These are phyloP conservation scores for Grapholita molesta DNA, from an alignment of 1,140 invertebrate genomes.

Conservation along the genomic window DNA sequence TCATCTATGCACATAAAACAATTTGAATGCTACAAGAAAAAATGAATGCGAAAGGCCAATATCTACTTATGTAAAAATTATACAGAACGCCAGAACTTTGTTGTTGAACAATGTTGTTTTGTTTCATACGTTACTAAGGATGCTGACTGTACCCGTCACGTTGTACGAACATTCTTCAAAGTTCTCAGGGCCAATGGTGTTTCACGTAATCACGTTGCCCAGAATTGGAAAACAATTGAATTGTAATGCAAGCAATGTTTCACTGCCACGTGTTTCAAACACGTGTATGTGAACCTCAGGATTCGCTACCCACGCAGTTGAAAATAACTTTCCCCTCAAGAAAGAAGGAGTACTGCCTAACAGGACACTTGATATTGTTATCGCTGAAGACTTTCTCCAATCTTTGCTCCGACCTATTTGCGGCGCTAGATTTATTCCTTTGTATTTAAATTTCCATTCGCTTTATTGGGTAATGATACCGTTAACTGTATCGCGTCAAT, in stretches of 20 bases:
- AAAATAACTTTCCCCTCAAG: neutral
- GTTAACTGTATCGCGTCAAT: neutral
- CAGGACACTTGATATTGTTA: neutral
- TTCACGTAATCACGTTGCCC: constrained; percentile 1
- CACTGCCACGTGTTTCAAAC: neutral
- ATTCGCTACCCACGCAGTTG: neutral
- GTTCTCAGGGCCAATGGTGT: neutral
- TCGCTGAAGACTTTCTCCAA: neutral
- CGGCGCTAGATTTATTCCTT: neutral
- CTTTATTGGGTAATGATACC: constrained; percentile 1
- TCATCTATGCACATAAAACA: too few relatives aligned
- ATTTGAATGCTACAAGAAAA: too few relatives aligned
- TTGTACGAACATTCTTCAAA: constrained; percentile 4
- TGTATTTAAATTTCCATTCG: neutral
- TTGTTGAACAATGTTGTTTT: too few relatives aligned
- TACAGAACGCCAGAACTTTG: too few relatives aligned
- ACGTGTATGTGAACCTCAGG: neutral
- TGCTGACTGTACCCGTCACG: constrained; percentile 11
- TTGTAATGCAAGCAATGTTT: neutral
- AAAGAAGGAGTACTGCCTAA: neutral
- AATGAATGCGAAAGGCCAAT: too few relatives aligned
- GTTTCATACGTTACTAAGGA: too few relatives aligned
- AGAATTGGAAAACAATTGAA: constrained; percentile 2
- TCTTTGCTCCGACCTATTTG: neutral
- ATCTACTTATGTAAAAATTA: too few relatives aligned